Conservation (phyloP, 2,113 vertebrate species). For the Tenebrosternarchus preto region DNA sequence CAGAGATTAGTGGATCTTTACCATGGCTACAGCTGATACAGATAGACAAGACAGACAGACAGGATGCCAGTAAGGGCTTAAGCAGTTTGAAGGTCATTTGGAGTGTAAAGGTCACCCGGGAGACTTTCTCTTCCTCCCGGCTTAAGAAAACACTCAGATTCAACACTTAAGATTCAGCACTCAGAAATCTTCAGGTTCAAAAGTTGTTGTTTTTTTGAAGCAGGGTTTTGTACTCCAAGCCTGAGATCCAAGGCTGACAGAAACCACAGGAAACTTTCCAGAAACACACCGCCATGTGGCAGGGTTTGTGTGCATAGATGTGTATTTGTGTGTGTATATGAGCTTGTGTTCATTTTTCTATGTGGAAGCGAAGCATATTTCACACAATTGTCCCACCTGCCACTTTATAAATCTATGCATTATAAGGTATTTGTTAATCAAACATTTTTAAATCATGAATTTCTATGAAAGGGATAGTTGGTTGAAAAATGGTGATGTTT, state of each 20-base stretch:
- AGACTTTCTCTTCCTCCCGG: neutral
- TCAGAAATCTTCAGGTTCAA: neutral
- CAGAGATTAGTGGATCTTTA: neutral
- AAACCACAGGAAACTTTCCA: neutral
- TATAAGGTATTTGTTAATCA: no score
- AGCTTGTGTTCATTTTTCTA: no score
- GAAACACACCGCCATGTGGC: neutral
- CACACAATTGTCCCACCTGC: no score
- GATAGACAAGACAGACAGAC: no score
- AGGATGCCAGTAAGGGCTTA: neutral
- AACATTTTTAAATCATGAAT: no score
- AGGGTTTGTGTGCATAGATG: no score
- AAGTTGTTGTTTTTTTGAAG: neutral
- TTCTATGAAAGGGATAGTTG: no score
- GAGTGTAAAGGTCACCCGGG: slow-evolving; percentile 11
- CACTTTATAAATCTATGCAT: no score
- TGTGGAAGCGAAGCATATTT: no score
- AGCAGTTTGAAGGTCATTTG: slow-evolving; percentile 2
- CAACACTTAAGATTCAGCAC: neutral
- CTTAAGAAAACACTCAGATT: neutral
- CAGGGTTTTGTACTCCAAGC: neutral
- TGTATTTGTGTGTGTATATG: no score
- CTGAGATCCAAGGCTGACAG: neutral
- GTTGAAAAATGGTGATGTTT: no score
- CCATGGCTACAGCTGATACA: no score